These are phyloP conservation scores for Norana najaformis DNA, from an alignment of 2,888 invertebrate genomes.

Conservation along the genomic window DNA sequence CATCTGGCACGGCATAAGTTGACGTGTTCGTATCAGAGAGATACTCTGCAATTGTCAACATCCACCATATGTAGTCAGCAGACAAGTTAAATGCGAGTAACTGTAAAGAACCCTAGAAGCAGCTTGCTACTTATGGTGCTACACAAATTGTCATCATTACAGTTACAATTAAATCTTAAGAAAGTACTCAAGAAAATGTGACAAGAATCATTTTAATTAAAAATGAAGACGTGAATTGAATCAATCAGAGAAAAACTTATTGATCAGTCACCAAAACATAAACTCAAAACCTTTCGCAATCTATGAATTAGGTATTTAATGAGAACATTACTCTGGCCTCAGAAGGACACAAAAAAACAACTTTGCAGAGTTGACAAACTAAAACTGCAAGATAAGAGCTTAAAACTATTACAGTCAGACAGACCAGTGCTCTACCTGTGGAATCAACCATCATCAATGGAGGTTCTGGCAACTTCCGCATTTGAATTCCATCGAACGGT, in stretches of 20 bases:
- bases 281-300: too few species aligned
- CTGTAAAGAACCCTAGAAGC: too few species aligned
- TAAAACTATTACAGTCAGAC: not conserved
- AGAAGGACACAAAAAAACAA: too few species aligned
- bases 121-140: too few species aligned
- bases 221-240: not conserved
- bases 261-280: not conserved
- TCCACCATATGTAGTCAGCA: not conserved
- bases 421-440: not conserved
- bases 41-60: constrained; percentile 31
- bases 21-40: constrained; percentile 51
- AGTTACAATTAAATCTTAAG: too few species aligned
- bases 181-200: not conserved
- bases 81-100: too few species aligned
- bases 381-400: not conserved
- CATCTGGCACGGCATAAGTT: constrained; percentile 60
- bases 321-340: not conserved
- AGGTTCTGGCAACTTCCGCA: constrained; percentile 54
- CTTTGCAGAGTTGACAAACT: too few species aligned
- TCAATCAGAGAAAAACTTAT: not conserved
- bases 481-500: constrained; percentile 48
- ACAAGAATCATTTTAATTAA: not conserved
- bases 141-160: too few species aligned
- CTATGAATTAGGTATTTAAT: too few species aligned
- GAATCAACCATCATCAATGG: constrained; percentile 46